Evolutionary conservation across 1,140 invertebrate genomes (phyloP).

Genomic region (Caenorhabditis latens): DNA sequence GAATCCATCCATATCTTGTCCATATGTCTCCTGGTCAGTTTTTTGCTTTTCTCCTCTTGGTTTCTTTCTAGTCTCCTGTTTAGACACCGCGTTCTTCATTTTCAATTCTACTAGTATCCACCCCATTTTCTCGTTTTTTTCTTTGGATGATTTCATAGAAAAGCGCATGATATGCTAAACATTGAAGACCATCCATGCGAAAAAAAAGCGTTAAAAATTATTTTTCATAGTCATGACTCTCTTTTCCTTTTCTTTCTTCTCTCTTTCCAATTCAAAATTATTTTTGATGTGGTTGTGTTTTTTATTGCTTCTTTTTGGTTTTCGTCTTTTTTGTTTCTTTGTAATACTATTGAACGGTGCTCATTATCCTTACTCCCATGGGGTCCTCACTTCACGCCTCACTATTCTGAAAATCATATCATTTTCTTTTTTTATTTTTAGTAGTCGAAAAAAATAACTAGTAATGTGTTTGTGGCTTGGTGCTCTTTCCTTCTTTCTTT

Average conservation of each 20-base stretch:
- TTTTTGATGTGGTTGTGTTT: neutral
- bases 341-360: neutral
- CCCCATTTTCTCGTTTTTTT: conserved; percentile 23
- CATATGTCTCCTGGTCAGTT: conserved; percentile 27
- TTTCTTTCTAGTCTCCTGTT: neutral
- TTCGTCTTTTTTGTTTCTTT: neutral
- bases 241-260: neutral
- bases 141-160: conserved; percentile 41
- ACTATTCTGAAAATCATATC: neutral
- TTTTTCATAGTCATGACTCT: conserved; percentile 2
- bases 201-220: conserved; percentile 33
- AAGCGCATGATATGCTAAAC: conserved; percentile 47
- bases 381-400: too few relatives aligned
- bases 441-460: neutral
- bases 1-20: conserved; percentile 26
- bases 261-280: neutral
- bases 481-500: conserved; percentile 19
- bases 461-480: conserved; percentile 6
- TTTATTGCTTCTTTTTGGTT: neutral
- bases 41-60: neutral
- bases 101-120: conserved; percentile 51
- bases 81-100: conserved; percentile 22
- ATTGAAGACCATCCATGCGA: conserved; percentile 34
- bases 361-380: neutral
- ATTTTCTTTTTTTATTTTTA: neutral